These are phyloP conservation scores for Akabosia matsudoensis DNA, from an alignment of 1,140 invertebrate genomes.

Conservation along the genomic window DNA sequence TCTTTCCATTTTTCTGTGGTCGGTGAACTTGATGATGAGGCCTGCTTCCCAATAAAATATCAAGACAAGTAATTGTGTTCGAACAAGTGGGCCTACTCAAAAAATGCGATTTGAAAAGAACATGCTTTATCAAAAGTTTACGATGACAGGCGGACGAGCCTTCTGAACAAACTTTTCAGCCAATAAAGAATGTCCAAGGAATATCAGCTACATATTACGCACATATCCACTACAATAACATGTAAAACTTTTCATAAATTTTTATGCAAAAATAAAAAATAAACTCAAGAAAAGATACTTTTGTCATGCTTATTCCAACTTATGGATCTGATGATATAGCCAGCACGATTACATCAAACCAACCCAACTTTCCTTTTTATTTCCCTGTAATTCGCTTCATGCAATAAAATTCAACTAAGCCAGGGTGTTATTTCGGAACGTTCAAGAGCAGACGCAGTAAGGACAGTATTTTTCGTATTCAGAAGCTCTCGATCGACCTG, in stretches of 20 bases:
- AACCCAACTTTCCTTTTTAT: neutral
- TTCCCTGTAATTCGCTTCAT: neutral
- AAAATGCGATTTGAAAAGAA: neutral
- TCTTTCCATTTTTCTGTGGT: neutral
- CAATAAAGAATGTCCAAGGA: constrained; percentile 11
- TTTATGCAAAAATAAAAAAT: too few species aligned
- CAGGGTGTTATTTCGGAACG: neutral
- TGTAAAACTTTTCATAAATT: too few species aligned
- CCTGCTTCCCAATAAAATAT: constrained; percentile 1
- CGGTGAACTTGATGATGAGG: constrained; percentile 14
- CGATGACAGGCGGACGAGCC: constrained; percentile 18
- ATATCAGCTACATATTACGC: neutral
- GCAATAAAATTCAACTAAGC: neutral
- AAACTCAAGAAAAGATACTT: too few species aligned
- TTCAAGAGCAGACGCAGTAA: neutral
- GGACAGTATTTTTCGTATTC: neutral
- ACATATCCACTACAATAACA: neutral
- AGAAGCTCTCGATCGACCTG: constrained; percentile 17
- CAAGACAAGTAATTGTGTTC: constrained; percentile 4
- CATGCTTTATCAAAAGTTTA: constrained; percentile 20
- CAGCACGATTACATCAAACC: neutral
- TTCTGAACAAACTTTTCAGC: neutral
- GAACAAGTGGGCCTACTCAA: neutral
- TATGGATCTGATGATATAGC: constrained; percentile 11
- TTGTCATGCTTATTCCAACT: constrained; percentile 6